Percentiles rank a stretch among this genome's conserved stretches.
These are phyloP conservation scores for Rhimphoctona megacephalus DNA, from an alignment of 2,888 invertebrate genomes.

Conservation along the genomic window DNA sequence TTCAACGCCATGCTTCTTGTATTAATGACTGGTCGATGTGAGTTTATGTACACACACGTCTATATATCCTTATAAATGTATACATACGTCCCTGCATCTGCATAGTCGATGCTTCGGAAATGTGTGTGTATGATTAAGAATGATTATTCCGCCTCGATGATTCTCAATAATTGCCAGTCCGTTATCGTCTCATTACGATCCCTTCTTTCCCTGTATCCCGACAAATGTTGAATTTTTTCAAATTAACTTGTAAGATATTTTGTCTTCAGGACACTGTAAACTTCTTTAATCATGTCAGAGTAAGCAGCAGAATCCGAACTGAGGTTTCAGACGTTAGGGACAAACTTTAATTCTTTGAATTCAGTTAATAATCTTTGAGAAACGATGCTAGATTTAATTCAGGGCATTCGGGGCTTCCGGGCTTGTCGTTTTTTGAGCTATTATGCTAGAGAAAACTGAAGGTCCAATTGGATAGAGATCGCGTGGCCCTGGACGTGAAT, in stretches of 20 bases:
- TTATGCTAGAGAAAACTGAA: constrained; percentile 5
- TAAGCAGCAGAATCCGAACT: not conserved
- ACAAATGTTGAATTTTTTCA: not conserved
- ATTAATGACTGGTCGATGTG: constrained; percentile 49
- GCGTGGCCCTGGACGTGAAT: constrained; percentile 32
- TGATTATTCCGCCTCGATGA: constrained; percentile 60
- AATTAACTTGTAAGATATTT: not conserved
- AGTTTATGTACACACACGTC: not conserved
- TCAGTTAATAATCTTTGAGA: not conserved
- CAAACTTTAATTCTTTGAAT: not conserved
- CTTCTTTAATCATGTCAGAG: not conserved
- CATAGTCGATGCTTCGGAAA: constrained; percentile 22
- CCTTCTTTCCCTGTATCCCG: not conserved
- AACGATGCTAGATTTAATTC: not conserved
- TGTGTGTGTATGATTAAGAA: constrained; percentile 24
- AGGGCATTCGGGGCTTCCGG: not conserved
- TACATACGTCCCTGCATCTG: not conserved
- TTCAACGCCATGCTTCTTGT: constrained; percentile 68
- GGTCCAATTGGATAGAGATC: constrained; percentile 4
- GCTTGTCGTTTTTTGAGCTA: not conserved
- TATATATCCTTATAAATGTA: not conserved
- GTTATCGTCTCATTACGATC: constrained; percentile 52
- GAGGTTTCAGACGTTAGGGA: not conserved
- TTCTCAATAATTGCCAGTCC: constrained; percentile 38
- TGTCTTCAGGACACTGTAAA: not conserved